Evolutionary conservation across 2,113 vertebrate genomes (phyloP).

Genomic region (Caloenas nicobarica): DNA sequence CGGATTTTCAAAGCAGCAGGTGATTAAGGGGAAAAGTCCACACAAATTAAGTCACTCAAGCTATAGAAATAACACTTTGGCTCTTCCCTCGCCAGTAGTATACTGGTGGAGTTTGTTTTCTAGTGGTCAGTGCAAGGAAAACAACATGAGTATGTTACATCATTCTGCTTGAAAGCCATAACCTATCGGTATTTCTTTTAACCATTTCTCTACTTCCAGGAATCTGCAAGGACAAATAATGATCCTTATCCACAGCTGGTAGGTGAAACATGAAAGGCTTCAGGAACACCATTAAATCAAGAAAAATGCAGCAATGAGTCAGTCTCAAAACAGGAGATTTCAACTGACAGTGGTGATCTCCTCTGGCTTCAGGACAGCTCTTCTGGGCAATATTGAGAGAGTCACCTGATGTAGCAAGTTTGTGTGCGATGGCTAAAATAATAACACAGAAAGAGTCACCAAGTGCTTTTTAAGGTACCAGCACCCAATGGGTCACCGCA

Average conservation of each 20-base stretch:
- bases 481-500: background rate
- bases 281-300: background rate
- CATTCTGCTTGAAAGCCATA: background rate
- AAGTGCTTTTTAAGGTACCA: slow-evolving; percentile 54
- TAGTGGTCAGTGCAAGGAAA: slow-evolving; percentile 24
- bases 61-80: background rate
- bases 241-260: background rate
- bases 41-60: background rate
- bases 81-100: background rate
- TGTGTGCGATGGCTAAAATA: background rate
- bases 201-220: background rate
- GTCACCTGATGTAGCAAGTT: background rate
- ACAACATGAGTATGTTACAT: background rate
- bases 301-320: background rate
- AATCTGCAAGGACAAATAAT: background rate
- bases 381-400: background rate
- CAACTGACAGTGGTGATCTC: background rate
- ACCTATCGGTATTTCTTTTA: background rate
- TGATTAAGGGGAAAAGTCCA: background rate
- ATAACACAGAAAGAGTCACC: background rate
- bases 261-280: background rate
- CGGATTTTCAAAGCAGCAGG: background rate
- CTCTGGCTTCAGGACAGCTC: background rate
- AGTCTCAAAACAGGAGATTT: background rate
- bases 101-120: background rate